These are phyloP conservation scores for Capromys pilorides DNA, from an alignment of 2,797 vertebrate species.

Conservation along the genomic window DNA sequence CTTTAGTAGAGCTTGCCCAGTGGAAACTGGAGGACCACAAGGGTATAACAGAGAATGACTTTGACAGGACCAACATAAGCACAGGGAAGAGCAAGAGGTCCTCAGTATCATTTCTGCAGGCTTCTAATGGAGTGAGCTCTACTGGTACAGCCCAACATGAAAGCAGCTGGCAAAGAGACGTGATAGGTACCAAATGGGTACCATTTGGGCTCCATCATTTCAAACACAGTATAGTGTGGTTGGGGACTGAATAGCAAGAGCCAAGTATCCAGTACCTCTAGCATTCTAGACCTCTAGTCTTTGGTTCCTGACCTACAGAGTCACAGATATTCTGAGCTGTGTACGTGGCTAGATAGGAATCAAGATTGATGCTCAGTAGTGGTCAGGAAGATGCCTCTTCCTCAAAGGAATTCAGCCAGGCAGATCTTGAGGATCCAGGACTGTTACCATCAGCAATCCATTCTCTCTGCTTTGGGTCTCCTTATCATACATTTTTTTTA, in stretches of 20 bases:
- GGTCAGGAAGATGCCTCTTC: neutral
- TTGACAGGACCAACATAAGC: neutral
- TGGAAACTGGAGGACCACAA: neutral
- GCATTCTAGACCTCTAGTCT: neutral
- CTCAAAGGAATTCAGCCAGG: neutral
- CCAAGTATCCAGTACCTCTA: neutral
- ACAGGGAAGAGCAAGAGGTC: neutral
- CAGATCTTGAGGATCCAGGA: too few species aligned
- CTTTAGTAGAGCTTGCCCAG: neutral
- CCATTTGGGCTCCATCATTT: rapidly evolving
- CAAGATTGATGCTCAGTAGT: neutral
- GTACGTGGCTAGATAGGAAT: neutral
- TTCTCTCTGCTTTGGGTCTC: neutral
- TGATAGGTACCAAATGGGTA: rapidly evolving
- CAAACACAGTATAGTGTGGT: neutral
- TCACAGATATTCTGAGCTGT: neutral
- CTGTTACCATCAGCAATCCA: neutral
- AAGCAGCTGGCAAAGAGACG: neutral
- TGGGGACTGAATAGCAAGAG: neutral
- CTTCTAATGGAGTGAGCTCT: neutral
- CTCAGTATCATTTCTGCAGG: neutral
- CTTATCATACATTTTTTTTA: neutral
- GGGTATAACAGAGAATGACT: neutral
- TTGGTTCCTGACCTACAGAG: neutral
- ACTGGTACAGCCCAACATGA: neutral